Conservation (phyloP, 2,113 vertebrate species). For the Hypomesus transpacificus region DNA sequence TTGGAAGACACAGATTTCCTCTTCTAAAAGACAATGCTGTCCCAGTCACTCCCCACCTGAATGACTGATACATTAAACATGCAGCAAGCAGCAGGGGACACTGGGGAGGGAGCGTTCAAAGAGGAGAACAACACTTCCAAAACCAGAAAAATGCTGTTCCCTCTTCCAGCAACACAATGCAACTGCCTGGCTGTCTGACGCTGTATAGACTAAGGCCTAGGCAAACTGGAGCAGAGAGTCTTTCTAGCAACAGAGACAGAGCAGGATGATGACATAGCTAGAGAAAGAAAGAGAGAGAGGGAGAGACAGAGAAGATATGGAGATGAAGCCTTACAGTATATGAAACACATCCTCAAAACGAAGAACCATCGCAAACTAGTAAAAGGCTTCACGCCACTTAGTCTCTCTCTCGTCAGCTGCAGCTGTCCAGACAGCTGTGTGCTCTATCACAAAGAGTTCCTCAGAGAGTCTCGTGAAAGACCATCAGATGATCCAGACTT, state of each 20-base stretch:
- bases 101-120: conserved; percentile 63
- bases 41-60: conserved; percentile 68
- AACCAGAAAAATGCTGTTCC: conserved; percentile 30
- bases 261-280: neutral
- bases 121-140: conserved; percentile 57
- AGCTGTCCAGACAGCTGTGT: conserved; percentile 57
- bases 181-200: conserved; percentile 38
- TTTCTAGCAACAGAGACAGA: conserved; percentile 33
- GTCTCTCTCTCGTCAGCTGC: conserved; percentile 36
- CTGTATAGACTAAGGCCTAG: conserved; percentile 5
- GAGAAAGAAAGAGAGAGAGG: conserved; percentile 7
- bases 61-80: conserved; percentile 75
- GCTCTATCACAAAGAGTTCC: conserved; percentile 18
- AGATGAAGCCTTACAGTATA: too few relatives aligned
- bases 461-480: too few relatives aligned
- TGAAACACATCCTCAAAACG: too few relatives aligned
- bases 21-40: conserved; percentile 65
- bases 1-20: conserved; percentile 58
- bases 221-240: neutral
- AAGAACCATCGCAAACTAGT: too few relatives aligned
- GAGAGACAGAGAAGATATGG: conserved; percentile 27
- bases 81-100: conserved; percentile 64
- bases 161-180: conserved; percentile 26
- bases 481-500: too few relatives aligned
- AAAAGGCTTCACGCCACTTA: too few relatives aligned